A percentile compares a stretch with the other conserved stretches of the same genome.
Evolutionary conservation across 2,888 invertebrate genomes (phyloP).

Genomic region (Drosophila cognata): DNA sequence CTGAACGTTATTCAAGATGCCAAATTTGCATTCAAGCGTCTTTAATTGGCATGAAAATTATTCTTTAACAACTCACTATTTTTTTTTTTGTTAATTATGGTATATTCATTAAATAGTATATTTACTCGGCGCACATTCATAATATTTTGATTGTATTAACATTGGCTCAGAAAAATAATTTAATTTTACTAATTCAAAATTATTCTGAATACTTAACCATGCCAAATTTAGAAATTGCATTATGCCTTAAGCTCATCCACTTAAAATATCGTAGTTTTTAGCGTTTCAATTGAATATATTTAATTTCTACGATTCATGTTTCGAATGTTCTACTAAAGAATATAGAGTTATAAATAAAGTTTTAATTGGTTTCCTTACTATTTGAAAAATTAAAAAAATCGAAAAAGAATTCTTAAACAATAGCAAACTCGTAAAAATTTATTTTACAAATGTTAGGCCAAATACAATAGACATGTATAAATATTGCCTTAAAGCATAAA

Average conservation of each 20-base stretch:
- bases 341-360: neutral
- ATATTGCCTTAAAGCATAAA: neutral
- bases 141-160: neutral
- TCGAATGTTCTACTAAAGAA: neutral
- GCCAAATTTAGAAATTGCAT: neutral
- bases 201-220: neutral
- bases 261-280: neutral
- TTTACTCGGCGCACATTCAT: slow-evolving; percentile 13
- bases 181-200: neutral
- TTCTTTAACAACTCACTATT: slow-evolving; percentile 11
- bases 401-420: neutral
- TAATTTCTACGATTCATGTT: neutral
- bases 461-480: neutral
- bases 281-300: neutral
- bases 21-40: neutral
- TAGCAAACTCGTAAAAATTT: neutral
- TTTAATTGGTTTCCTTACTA: neutral
- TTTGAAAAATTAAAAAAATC: neutral
- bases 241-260: neutral
- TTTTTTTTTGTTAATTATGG: slow-evolving; percentile 38
- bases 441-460: neutral
- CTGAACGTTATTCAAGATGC: slow-evolving; percentile 13
- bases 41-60: slow-evolving; percentile 19
- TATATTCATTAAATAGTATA: slow-evolving; percentile 25
- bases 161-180: neutral